Evolutionary conservation across 1,140 invertebrate species (phyloP), one percentile per base, ranked within the genome.

Genomic region (Drosophila lacertosa): DNA sequence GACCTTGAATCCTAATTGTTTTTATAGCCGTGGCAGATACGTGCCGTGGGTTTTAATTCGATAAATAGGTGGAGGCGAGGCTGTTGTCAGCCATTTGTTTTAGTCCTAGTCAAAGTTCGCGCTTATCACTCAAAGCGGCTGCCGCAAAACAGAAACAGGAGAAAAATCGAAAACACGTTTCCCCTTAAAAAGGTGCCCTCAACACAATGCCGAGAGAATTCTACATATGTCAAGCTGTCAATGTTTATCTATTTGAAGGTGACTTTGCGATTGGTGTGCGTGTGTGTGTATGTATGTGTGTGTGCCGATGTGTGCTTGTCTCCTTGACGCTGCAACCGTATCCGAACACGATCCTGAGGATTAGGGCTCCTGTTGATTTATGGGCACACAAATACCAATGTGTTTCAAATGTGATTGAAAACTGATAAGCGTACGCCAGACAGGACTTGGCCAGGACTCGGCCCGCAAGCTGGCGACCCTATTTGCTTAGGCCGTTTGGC

Each of bases 141-240:
- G 71, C 60, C 79, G 57, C 60, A 71, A 60, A 62, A 77, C 77
- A 81, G 74, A 78, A 83, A 83, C 4, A 24, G 6, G 3, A 3
- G 3, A 24, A 81, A 77, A 78, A 82, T 78, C 83, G 78, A 78
- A 82, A 77, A 77, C 79, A 83, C 70, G 64, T 82, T 64, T 65
- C 24, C 24, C 22, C 32, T 4, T 10, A 9, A 4, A 33, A 33
- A 26, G 47, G 60, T 33, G 57, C 22, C 26, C 26, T 7, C 26
- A 5, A 35, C 4, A 35, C 11, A 64, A 57, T 40, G 66, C 35
- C 45, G 51, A 51, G 67, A 15, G 59, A 60, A 58, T 88, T 82
- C 71, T 75, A 88, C 82, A 88, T 80, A 88, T 88, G 82, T 88
- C 82, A 67, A 76, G 82, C 82, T 88, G 83, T 88, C 82, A 88